Base-by-base conservation (phyloP, 2,888 invertebrate genomes). In the Hirtodrosophila trivittata region DNA sequence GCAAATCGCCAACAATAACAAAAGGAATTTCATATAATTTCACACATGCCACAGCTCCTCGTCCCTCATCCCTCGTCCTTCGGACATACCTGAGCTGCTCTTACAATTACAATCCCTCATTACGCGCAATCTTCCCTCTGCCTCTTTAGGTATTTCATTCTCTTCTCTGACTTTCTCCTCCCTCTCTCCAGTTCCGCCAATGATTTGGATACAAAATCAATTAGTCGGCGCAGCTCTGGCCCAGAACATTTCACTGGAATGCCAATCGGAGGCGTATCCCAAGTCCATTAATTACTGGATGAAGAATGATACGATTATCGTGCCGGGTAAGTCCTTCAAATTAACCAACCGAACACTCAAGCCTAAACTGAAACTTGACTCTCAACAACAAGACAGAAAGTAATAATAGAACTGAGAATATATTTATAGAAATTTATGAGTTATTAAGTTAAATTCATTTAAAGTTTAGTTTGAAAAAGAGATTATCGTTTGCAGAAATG, bases 231-330 rank as follows among this genome's bases (percentile, higher is more conserved):
- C 93, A 12, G 92, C 93, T 68, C 91, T 93, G 70, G 93, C 93
- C 28, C 93, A 94, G 78, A 92, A 93, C 84, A 92, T 94, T 82
- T 93, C 93, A n/a, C 89, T 95, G 73, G 94, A 94, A 87, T 95
- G 95, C 87, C 92, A 93, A 86, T 94, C 94, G 43, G 94, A 95
- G 89, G 94, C 95, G 21, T 94, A 92, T 89, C 95, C 95, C 10
- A 94, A 93, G 89, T 94, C 94, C 63, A 94, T 95, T 86, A 94
- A 94, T 91, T 95, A 94, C 86, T 95, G 95, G 95, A 93, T 93
- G 74, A 92, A 92, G 87, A 92, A 91, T 72, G 93, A 93, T 55
- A 93, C 93, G 75, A 93, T 93, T 74, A 92, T 93, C 75, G 92
- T 93, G 67, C 93, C 93, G 84, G 93, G 94, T 94, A 91, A 77